Evolutionary conservation across 2,888 invertebrate genomes (phyloP), one percentile per base, ranked within the genome.

Genomic region (Isotomurus palustris): DNA sequence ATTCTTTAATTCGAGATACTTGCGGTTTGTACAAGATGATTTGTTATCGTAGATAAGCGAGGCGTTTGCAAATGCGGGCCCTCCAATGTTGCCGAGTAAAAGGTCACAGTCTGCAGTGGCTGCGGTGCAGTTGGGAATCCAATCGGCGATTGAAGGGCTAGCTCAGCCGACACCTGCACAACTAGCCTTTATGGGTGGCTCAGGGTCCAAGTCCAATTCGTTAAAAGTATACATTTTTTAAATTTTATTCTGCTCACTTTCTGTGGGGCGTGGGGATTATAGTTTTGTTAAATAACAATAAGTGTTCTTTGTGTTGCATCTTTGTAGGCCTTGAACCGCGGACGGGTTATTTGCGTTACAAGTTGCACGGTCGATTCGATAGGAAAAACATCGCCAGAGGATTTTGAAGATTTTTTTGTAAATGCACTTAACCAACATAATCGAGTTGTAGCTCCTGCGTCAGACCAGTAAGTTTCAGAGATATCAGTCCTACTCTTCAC

Each of bases 331-430:
- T 71, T 78, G 53, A 82, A 79, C 74, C 82, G 84, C 59, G 91
- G 92, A 12, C 81, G 94, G 62, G 87, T 95, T 17, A 88, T 95
- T 71, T 92, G 92, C 73, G 86, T 95, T 32, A 93, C 93, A 5
- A 87, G 90, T 67, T 87, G 91, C 0, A 81, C 91, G 68, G 91
- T 91, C 75, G 88, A 93, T 73, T 84, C 85, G 28, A 21, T 62
- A 1, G 62, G 62, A 6, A 53, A 56, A 29, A 44, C 43, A 14
- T 56, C 62, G 41, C 56, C 52, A 2, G 62, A 58, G 4, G 90
- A 91, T 60, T 86, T 93, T 19, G 88, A 92, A 70, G 91, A 91
- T 69, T 91, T 90, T 72, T 90, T 93, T 68, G 80, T 86, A 32
- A 89, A 86, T 56, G 86, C 88, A 2, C 75, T 95, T 19, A 77